Percentiles rank a stretch among this genome's conserved stretches.
Conservation (phyloP, 1,140 invertebrate genomes). For the Macrotrachela quadricornifera region DNA sequence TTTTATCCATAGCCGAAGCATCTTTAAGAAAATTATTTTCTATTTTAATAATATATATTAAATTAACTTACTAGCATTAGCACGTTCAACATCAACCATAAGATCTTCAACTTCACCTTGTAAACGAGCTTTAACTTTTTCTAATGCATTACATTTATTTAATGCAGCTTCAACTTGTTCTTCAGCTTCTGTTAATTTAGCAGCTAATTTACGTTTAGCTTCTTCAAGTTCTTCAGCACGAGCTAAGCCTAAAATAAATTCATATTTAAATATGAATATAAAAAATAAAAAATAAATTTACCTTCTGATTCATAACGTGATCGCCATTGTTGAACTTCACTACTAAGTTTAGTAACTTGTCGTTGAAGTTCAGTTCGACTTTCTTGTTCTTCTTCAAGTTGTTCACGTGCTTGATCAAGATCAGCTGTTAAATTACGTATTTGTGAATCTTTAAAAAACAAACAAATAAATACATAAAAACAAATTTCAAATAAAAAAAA, state of each 20-base stretch:
- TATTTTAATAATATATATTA: too few relatives aligned
- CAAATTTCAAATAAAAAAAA: too few relatives aligned
- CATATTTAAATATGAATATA: too few relatives aligned
- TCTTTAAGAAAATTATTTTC: constrained; percentile 19
- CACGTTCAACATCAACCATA: constrained; percentile 82
- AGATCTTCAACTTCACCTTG: constrained; percentile 92
- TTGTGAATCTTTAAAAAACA: constrained; percentile 15
- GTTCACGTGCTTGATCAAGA: constrained; percentile 82
- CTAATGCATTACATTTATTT: constrained; percentile 77
- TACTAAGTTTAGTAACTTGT: constrained; percentile 89
- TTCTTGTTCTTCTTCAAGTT: constrained; percentile 72
- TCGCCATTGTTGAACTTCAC: constrained; percentile 42
- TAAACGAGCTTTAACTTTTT: constrained; percentile 88
- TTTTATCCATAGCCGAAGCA: constrained; percentile 91
- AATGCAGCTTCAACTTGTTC: constrained; percentile 56
- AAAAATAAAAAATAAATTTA: not conserved
- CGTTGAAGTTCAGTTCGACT: constrained; percentile 46
- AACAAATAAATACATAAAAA: too few relatives aligned
- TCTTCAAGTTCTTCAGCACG: constrained; percentile 93
- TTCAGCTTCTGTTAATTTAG: constrained; percentile 83
- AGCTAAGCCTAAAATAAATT: constrained; percentile 37
- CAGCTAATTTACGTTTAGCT: constrained; percentile 84
- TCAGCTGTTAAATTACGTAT: constrained; percentile 75
- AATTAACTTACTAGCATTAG: constrained; percentile 11
- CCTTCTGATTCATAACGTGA: constrained; percentile 14